Base-by-base conservation (phyloP, 2,797 vertebrate genomes). In the Gymnothorax javanicus region DNA sequence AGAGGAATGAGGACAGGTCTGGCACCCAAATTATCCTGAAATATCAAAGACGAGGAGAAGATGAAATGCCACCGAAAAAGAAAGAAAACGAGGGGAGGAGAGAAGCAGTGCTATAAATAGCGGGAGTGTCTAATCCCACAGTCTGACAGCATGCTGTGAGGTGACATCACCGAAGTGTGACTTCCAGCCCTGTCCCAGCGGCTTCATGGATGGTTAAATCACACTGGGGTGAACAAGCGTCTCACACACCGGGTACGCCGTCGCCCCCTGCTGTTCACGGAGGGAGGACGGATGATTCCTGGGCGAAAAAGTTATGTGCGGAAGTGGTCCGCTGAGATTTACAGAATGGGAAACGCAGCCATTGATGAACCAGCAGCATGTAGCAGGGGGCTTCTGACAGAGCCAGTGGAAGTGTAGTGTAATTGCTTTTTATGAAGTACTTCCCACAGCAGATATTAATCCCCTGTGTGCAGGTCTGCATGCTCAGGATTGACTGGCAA, bases 151-250 rank as follows among this genome's bases (percentile, higher is more conserved):
- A 71, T 87, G 87, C 83, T 69, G 84, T 43, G 83, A 82, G 83
- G 82, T 87, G 87, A 87, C 87, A 88, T 88, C 87, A 88, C 64
- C 62, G 27, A 75, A 59, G 27, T 88, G 84, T 82, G 84, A 82
- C 87, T 85, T 67, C 87, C 67, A 87, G 86, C 86, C 8, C 50
- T 54, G 33, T 87, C 86, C 82, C 64, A 84, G 82, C 67, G 83
- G 58, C 86, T 84, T 87, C 54, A 11, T 82, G 83, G 86, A 73
- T 67, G 52, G 82, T 87, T 75, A 77, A 84, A 84, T 87, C 86
- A 84, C 83, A 57, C 73, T 73, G 69, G 50, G 58, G 33, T 43
- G 33, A 43, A 43, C 11, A 25, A 75, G 52, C 59, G 58, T 33
- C 86, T 84, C 67, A 87, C n/a, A 73, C 62, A 11, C 25, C 67